Conservation (phyloP, 1,140 invertebrate species). For the Popillia japonica region DNA sequence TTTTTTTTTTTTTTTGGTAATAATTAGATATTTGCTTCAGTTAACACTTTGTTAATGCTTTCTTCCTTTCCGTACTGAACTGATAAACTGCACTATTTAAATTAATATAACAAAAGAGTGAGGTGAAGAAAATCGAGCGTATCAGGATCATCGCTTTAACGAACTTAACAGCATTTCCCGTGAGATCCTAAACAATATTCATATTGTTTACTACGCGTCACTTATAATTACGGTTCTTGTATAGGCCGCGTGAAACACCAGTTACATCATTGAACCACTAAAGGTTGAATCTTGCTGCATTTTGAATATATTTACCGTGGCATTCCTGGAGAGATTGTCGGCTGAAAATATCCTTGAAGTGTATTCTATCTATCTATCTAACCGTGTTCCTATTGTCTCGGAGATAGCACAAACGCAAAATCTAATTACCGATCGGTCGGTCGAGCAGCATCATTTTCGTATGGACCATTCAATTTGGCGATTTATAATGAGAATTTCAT, state of each 20-base stretch:
- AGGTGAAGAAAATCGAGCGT: too few relatives aligned
- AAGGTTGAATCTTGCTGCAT: conserved; percentile 40
- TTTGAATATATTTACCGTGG: conserved; percentile 39
- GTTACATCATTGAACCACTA: conserved; percentile 39
- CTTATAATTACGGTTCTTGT: conserved; percentile 18
- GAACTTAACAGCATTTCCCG: background rate
- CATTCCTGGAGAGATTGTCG: conserved; percentile 48
- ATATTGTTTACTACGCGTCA: conserved; percentile 25
- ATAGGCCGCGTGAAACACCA: conserved; percentile 31
- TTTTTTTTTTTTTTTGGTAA: too few relatives aligned
- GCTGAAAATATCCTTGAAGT: conserved; percentile 42
- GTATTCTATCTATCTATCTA: conserved; percentile 27
- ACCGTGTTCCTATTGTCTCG: conserved; percentile 20
- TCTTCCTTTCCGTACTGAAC: too few relatives aligned
- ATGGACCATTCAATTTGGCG: background rate
- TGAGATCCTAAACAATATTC: conserved; percentile 4
- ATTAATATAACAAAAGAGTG: too few relatives aligned
- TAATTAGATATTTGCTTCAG: too few relatives aligned
- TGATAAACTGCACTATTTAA: too few relatives aligned
- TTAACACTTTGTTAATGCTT: too few relatives aligned
- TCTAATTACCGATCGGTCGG: background rate
- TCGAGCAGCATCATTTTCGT: background rate
- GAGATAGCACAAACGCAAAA: background rate
- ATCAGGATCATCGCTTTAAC: background rate
- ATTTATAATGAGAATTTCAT: background rate